Base-by-base conservation (phyloP, 2,888 invertebrate species). In the Pyrochroa serraticornis region DNA sequence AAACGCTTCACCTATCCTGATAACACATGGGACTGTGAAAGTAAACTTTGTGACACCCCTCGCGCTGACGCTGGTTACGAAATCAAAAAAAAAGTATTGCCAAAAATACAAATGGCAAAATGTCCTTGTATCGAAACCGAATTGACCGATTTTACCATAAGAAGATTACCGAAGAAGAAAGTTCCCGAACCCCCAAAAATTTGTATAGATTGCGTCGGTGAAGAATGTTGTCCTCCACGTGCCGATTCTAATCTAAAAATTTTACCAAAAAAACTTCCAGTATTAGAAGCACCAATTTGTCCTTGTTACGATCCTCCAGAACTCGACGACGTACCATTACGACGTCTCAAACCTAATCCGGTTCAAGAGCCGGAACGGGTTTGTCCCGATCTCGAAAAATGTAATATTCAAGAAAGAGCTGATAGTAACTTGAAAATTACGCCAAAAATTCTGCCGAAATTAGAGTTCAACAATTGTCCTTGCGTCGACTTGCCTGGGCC, bases 61-160 rank as follows among this genome's bases (percentile, higher is more conserved):
- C 51, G 63, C 9, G 63, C 66, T 6, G 65, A 68, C 33, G 66
- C 47, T n/a, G 34, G 39, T 7, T 43, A 60, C n/a, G 44, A 46
- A 37, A 33, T 62, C 7, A 43, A 22, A 9, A 45, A 22, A 14
- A 65, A 61, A 33, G 54, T 39, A 22, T 37, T 67, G 10, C 65
- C 63, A 3, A 38, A 43, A 34, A 32, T 65, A 1, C 8, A 34
- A 30, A 1, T 37, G 5, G 7, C 14, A 7, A 42, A 38, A 0
- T 63, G 63, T 48, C 47, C 62, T 9, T 48, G 41, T n/a, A 32
- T 12, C 5, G 33, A 52, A 10, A 48, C 53, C 3, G 57, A 49
- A 37, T 45, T 61, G 57, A 53, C 44, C 8, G 54, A 51, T 54
- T 41, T 45, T 8, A 46, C 42, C 5, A 52, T 62, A 14, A 55